These are phyloP conservation scores for Brachypalpus laphriformis DNA, from an alignment of 2,888 invertebrate genomes.

Conservation along the genomic window DNA sequence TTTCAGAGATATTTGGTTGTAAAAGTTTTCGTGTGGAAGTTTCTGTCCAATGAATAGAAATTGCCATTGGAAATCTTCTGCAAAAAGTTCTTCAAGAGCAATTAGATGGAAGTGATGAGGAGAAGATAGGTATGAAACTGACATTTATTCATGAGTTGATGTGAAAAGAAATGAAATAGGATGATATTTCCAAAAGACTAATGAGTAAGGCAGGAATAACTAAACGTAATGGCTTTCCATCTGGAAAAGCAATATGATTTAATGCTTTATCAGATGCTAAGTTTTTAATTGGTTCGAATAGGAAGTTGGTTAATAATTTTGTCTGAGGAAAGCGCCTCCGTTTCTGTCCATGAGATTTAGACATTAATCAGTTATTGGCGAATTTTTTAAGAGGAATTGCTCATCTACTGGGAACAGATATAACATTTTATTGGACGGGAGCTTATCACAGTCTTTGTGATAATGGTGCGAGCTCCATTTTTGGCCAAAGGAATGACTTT, in stretches of 20 bases:
- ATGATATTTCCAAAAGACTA: not conserved
- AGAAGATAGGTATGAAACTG: not conserved
- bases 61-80: not conserved
- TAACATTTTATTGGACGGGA: too few relatives aligned
- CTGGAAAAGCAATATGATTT: constrained; percentile 14
- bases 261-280: constrained; percentile 32
- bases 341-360: too few relatives aligned
- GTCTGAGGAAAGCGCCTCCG: too few relatives aligned
- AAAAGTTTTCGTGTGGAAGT: not conserved
- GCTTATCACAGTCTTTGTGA: too few relatives aligned
- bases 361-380: too few relatives aligned
- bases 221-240: not conserved
- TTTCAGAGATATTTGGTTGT: not conserved
- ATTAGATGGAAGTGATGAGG: not conserved
- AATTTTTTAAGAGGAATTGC: too few relatives aligned
- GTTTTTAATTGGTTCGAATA: constrained; percentile 17
- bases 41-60: not conserved
- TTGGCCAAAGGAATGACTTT: too few relatives aligned
- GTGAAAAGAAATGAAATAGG: not conserved
- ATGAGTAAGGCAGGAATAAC: not conserved
- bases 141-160: not conserved
- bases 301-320: not conserved
- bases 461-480: too few relatives aligned
- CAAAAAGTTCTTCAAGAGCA: not conserved
- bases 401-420: too few relatives aligned